Percentiles rank a stretch among this genome's conserved stretches.
Evolutionary conservation across 1,140 invertebrate species (phyloP).

Genomic region (Drosophila saltans): DNA sequence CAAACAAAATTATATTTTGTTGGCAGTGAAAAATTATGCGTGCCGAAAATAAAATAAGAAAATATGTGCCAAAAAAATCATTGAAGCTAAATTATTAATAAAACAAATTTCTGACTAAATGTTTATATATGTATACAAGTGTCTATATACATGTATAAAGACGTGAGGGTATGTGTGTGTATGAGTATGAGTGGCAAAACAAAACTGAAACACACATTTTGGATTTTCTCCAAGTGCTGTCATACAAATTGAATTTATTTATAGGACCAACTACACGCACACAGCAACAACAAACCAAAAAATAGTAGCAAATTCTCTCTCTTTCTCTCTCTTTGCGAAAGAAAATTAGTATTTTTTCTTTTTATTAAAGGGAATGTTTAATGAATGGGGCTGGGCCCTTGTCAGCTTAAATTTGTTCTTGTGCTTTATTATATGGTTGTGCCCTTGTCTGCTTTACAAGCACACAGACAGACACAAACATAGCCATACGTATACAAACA

Average conservation of each 20-base stretch:
- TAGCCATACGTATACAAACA: neutral
- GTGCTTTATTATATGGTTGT: constrained; percentile 22
- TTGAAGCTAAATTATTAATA: constrained; percentile 50
- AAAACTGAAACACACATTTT: constrained; percentile 51
- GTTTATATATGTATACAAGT: constrained; percentile 23
- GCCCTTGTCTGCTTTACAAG: constrained; percentile 25
- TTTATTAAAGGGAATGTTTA: constrained; percentile 55
- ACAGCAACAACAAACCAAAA: constrained; percentile 40
- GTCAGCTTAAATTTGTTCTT: constrained; percentile 58
- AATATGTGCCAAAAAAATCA: constrained; percentile 57
- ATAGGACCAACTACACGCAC: constrained; percentile 69
- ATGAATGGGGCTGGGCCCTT: constrained; percentile 55
- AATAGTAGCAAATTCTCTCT: neutral
- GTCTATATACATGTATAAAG: constrained; percentile 1
- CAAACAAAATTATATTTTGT: constrained; percentile 24
- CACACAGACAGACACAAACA: neutral
- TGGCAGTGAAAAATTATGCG: constrained; percentile 55
- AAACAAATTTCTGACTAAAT: constrained; percentile 3
- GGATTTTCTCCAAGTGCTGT: constrained; percentile 75
- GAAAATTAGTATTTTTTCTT: constrained; percentile 46
- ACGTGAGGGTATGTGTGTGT: constrained; percentile 13
- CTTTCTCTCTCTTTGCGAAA: constrained; percentile 33
- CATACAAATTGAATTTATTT: constrained; percentile 78
- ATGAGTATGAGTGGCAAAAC: constrained; percentile 33
- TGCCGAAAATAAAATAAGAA: constrained; percentile 32